These are phyloP conservation scores for Parauchenoglanis ngamensis DNA, from an alignment of 2,797 vertebrate species.

Conservation along the genomic window DNA sequence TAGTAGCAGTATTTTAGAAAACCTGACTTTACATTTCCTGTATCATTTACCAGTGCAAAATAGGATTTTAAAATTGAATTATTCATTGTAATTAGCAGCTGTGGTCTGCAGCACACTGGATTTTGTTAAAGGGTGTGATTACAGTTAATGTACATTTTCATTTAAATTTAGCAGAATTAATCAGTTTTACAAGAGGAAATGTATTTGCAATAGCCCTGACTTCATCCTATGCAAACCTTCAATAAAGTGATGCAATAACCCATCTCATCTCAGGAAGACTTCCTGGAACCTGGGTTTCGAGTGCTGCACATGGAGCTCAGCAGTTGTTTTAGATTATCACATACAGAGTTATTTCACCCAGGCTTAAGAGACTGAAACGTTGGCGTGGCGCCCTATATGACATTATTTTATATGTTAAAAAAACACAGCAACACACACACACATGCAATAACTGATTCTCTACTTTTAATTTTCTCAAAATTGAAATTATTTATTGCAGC, in stretches of 20 bases:
- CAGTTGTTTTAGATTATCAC: slow-evolving; percentile 69
- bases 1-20: not conserved
- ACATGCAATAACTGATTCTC: not conserved
- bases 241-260: slow-evolving; percentile 55
- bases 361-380: slow-evolving; percentile 16
- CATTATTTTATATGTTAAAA: not conserved
- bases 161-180: not conserved
- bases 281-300: slow-evolving; percentile 58
- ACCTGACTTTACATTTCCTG: not conserved
- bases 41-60: not conserved
- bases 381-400: slow-evolving; percentile 18
- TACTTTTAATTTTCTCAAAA: not conserved
- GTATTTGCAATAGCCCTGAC: not conserved
- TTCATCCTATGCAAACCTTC: not conserved
- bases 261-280: slow-evolving; percentile 54
- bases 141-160: not conserved
- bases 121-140: not conserved
- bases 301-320: slow-evolving; percentile 55
- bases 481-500: not conserved
- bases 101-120: not conserved
- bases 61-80: not conserved
- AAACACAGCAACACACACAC: not conserved
- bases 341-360: slow-evolving; percentile 55
- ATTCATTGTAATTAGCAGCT: not conserved
- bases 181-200: not conserved